These are phyloP conservation scores for Microtus oregoni DNA, from an alignment of 2,113 vertebrate species.

Conservation along the genomic window DNA sequence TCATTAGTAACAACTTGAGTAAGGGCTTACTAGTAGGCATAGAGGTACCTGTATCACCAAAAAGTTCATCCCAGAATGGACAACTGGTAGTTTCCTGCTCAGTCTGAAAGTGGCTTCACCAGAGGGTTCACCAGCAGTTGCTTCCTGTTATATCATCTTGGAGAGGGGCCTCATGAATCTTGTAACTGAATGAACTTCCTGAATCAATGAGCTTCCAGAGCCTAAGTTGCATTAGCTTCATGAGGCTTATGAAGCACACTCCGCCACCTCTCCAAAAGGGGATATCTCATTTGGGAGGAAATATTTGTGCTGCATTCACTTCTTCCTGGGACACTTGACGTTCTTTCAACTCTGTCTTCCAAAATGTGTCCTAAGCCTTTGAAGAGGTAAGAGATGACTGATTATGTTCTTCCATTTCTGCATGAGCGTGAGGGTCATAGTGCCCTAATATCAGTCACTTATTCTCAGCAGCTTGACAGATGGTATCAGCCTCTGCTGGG, in stretches of 20 bases:
- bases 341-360: not conserved
- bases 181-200: not conserved
- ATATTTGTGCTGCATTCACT: too few species aligned
- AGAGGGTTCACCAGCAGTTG: not conserved
- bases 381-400: not conserved
- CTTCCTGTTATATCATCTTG: not conserved
- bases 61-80: not conserved
- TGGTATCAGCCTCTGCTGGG: not conserved
- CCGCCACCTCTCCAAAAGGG: not conserved
- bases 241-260: not conserved
- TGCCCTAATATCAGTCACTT: not conserved
- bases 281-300: not conserved
- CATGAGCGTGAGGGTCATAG: not conserved
- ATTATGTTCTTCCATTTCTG: not conserved
- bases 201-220: not conserved
- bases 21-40: not conserved
- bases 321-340: not conserved
- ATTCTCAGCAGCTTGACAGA: not conserved
- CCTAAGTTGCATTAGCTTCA: not conserved
- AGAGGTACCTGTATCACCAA: not conserved
- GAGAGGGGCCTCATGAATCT: not conserved
- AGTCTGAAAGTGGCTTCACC: not conserved
- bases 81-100: not conserved
- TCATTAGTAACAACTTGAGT: not conserved
- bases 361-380: not conserved